Evolutionary conservation across 2,888 invertebrate genomes (phyloP).

Genomic region (Plutella xylostella): DNA sequence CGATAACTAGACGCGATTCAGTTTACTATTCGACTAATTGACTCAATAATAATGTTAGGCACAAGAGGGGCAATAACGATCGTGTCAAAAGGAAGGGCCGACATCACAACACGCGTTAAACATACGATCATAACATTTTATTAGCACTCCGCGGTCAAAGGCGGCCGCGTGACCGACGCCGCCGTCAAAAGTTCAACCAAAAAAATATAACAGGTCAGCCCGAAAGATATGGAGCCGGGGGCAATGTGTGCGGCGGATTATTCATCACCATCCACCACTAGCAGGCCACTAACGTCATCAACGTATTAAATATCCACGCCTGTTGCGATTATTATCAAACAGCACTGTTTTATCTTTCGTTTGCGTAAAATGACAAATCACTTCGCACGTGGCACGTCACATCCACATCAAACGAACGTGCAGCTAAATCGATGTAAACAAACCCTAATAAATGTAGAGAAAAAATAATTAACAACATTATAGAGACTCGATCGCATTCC

Average conservation of each 20-base stretch:
- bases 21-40: constrained; percentile 54
- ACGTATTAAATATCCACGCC: no score
- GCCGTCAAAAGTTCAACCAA: constrained; percentile 61
- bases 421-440: no score
- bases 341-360: no score
- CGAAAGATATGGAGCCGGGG: constrained; percentile 62
- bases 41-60: constrained; percentile 64
- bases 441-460: not conserved
- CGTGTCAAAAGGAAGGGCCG: constrained; percentile 67
- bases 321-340: no score
- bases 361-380: no score
- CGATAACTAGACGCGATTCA: constrained; percentile 47
- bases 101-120: constrained; percentile 67
- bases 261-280: no score
- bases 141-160: constrained; percentile 67
- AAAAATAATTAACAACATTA: constrained; percentile 28
- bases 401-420: no score
- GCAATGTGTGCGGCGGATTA: no score
- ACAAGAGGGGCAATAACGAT: constrained; percentile 61
- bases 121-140: constrained; percentile 70
- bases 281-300: no score
- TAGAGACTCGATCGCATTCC: constrained; percentile 67
- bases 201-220: constrained; percentile 59
- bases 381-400: no score
- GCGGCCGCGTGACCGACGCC: constrained; percentile 53